Evolutionary conservation across 2,888 invertebrate genomes (phyloP), one percentile per base, ranked within the genome.

Genomic region (Periphyllus acericola): DNA sequence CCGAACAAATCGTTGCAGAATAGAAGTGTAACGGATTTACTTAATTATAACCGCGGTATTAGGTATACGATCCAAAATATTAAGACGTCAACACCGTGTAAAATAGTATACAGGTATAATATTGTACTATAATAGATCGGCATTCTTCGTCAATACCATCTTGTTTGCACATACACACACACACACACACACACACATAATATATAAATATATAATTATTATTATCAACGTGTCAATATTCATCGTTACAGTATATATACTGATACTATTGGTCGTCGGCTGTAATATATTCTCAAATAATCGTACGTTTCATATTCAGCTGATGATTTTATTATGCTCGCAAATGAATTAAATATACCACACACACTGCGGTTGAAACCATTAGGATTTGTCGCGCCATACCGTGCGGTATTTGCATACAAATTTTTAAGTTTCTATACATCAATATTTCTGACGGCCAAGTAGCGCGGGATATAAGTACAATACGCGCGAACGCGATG

Each of bases 371-470:
- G 4, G 71, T 29, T 25, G 82, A 32, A 52, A 21, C 52, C 52
- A 34, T 82, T 82, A 52, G 14, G n/a, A 32, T 72, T 52, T 81
- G 81, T 68, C 68, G 40, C 19, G 40, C 36, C n/a, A 32, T n/a
- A n/a, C n/a, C 11, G 81, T 71, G 46, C 46, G 46, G 46, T 60
- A 75, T 60, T 83, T 40, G 74, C 83, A 60, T 60, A 55, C 75
- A 34, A 82, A 82, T 71, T 46, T 71, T 17, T 21, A 19, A 82
- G 82, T 71, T 71, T 82, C 82, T 71, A 82, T 46, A 71, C 71
- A 71, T 82, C 82, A 71, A 82, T 82, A 46, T 71, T 71, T 82
- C 46, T 71, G 81, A 82, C 68, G 32, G 46, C 68, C n/a, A 21
- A 60, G 76, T 40, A 40, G 74, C n/a, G 11, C 6, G 40, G 40